Evolutionary conservation across 2,113 vertebrate genomes (phyloP).

Genomic region (Pelobates fuscus): DNA sequence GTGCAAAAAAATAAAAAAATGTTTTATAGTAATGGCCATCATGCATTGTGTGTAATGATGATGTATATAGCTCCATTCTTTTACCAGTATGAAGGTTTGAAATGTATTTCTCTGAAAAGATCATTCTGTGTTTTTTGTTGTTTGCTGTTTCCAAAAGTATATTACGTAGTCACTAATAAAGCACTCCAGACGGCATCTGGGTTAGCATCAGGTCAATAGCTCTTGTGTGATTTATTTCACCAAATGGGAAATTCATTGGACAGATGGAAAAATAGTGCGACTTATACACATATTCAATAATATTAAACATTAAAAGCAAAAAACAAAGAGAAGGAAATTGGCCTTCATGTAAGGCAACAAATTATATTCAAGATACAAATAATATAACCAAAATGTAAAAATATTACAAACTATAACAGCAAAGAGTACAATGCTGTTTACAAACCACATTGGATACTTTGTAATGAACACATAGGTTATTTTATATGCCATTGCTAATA

Average conservation of each 20-base stretch:
- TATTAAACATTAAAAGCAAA: not conserved
- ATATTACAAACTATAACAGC: too few relatives aligned
- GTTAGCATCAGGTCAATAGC: constrained; percentile 37
- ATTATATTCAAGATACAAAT: too few relatives aligned
- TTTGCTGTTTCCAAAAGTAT: constrained; percentile 9
- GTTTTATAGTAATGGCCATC: constrained; percentile 24
- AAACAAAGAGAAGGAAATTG: too few relatives aligned
- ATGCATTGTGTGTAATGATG: constrained; percentile 15
- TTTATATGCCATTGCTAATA: too few relatives aligned
- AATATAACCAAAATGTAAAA: too few relatives aligned
- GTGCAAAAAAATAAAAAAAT: constrained; percentile 10
- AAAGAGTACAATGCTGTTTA: too few relatives aligned
- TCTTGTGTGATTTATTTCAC: constrained; percentile 29
- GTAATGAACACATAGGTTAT: too few relatives aligned
- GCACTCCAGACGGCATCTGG: constrained; percentile 8
- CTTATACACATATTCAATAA: too few relatives aligned
- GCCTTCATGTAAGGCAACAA: too few relatives aligned
- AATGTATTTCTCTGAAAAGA: constrained; percentile 20
- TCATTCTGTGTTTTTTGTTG: constrained; percentile 11
- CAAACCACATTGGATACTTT: too few relatives aligned
- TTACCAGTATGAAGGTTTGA: constrained; percentile 6
- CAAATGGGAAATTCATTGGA: not conserved
- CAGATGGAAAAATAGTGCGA: constrained; percentile 13
- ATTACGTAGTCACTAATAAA: constrained; percentile 30
- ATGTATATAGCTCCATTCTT: constrained; percentile 22